Evolutionary conservation across 2,113 vertebrate genomes (phyloP).

Genomic region (Lipophrys pholis): DNA sequence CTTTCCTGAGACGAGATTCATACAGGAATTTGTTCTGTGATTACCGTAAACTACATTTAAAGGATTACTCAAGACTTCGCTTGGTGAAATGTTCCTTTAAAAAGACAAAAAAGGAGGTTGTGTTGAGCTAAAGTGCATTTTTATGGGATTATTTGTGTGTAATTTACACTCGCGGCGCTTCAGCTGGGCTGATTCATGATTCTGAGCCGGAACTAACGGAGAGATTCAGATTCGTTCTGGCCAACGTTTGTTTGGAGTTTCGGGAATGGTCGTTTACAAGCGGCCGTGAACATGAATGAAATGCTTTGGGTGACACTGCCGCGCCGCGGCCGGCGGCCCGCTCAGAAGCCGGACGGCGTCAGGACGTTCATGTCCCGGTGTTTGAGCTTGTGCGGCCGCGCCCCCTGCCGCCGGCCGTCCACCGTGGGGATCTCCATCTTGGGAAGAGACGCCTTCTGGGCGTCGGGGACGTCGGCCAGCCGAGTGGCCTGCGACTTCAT

Average conservation of each 20-base stretch:
- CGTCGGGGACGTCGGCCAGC: constrained; percentile 79
- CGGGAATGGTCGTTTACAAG: too few species aligned
- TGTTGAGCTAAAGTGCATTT: constrained; percentile 61
- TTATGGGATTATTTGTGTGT: neutral
- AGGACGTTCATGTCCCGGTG: constrained; percentile 91
- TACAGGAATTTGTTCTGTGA: constrained; percentile 7
- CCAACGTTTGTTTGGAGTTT: too few species aligned
- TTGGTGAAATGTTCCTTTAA: constrained; percentile 8
- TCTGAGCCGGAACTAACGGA: too few species aligned
- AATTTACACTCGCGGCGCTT: too few species aligned
- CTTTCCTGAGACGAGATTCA: constrained; percentile 46
- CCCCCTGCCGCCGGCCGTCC: constrained; percentile 83
- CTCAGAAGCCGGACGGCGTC: constrained; percentile 91
- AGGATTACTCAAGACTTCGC: neutral
- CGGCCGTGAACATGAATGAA: too few species aligned
- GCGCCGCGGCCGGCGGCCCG: accelerated
- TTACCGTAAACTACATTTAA: neutral
- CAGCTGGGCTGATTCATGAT: too few species aligned
- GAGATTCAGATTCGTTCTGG: too few species aligned
- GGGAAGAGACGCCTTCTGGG: constrained; percentile 86
- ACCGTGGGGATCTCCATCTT: constrained; percentile 89
- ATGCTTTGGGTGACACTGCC: too few species aligned
- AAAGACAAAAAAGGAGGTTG: neutral
- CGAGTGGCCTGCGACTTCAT: constrained; percentile 89
- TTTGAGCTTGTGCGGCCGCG: constrained; percentile 89